Evolutionary conservation across 2,113 vertebrate species (phyloP), one percentile per base, ranked within the genome.

Genomic region (Syngnathus floridae): DNA sequence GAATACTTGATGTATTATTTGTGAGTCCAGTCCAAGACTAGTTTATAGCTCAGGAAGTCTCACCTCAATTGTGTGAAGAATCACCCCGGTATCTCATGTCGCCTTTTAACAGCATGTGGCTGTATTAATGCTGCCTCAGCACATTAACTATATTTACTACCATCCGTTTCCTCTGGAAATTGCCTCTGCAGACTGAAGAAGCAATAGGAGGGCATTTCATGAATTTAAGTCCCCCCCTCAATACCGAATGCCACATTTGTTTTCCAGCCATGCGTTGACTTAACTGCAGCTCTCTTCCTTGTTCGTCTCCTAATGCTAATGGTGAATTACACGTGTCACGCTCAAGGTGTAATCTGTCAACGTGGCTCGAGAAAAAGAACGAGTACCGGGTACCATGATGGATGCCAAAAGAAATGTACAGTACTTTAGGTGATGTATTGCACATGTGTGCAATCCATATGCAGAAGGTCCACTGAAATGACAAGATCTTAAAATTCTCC

Each of bases 121-220:
- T 70, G 77, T 82, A 80, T 77, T 84, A 67, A 70, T 72, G 88
- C 80, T 43, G 66, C 64, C 76, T 81, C 86, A 83, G 84, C 86
- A 84, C 81, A 86, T 89, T 87, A 90, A 80, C 84, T 86, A 84
- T 89, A 90, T 90, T 92, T 90, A 90, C 82, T 86, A 74, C 84
- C 84, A 66, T 57, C 78, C 66, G 77, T 86, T 88, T 88, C 78
- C 57, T 52, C 71, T 64, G 84, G 87, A 89, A 84, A 90, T 88
- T 89, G 87, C 84, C 80, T 89, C 70, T 66, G 84, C 74, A 61
- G 81, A 72, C 66, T 70, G 74, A 84, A 75, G 78, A 74, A 78
- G 72, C 67, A 70, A 82, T 67, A 69, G 72, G 74, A 78, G 73
- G 74, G 65, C 78, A 67, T 56, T 83, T 82, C 70, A 73, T 72